Evolutionary conservation across 2,888 invertebrate genomes (phyloP), one percentile per base, ranked within the genome.

Genomic region (Spilosoma lubricipeda): DNA sequence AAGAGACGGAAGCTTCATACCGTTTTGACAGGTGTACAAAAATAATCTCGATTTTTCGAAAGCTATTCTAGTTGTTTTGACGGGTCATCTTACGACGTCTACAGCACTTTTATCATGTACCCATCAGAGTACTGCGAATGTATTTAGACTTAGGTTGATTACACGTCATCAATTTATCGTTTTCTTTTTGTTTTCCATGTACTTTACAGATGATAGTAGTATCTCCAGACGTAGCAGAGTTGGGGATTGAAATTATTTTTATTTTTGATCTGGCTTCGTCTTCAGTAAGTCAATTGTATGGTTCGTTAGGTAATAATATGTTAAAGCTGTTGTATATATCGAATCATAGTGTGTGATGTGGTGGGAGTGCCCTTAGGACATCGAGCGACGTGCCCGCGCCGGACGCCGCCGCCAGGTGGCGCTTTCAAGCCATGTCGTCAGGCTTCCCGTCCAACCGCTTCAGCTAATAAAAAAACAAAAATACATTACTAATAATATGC

Each of bases 371-470:
- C 76, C 76, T 66, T 23, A 72, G 78, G 81, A 79, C 5, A 75
- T 74, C 73, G 80, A 70, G 82, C 81, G 78, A 72, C 76, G 69
- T 73, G 78, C 73, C 78, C 70, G 77, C 75, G n/a, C 77, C 77
- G 80, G 78, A 42, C 33, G 9, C 56, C 68, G 68, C 71, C 73
- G 42, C 74, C 9, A n/a, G 75, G 18, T 66, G 74, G 45, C 71
- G 78, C 76, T 80, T 89, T 95, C 94, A 96, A 90, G 96, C 94
- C 82, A 95, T 83, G 79, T 96, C 95, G 77, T 95, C 96, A 39
- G 88, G 87, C 78, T 95, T 96, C 69, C 93, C 94, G 86, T 95
- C 95, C 86, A 96, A 86, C 77, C 95, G 91, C 89, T 94, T 96
- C 89, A 96, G 88, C 95, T 96, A 90, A 81, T 90, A 70, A 76